Percentiles rank a stretch among this genome's conserved stretches.
These are phyloP conservation scores for Chaenocephalus aceratus DNA, from an alignment of 2,113 vertebrate genomes.

Conservation along the genomic window DNA sequence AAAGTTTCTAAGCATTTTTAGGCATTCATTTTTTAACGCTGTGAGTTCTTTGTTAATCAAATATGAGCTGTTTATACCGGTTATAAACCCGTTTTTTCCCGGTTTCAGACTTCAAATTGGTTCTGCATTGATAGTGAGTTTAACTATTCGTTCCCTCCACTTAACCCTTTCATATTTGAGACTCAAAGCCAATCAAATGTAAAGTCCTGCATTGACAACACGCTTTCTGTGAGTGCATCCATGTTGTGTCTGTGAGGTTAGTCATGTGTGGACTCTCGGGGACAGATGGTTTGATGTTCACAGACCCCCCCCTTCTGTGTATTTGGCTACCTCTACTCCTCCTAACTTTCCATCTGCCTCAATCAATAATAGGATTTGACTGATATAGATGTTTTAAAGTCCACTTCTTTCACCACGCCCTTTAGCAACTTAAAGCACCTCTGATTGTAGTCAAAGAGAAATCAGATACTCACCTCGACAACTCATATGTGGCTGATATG, in stretches of 20 bases:
- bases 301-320: conserved; percentile 61
- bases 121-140: no score
- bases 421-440: conserved; percentile 10
- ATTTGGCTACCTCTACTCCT: conserved; percentile 56
- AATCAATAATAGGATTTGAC: conserved; percentile 63
- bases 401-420: conserved; percentile 20
- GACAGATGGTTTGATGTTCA: conserved; percentile 71
- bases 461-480: neutral
- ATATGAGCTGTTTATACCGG: neutral
- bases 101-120: no score
- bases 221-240: neutral
- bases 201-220: no score
- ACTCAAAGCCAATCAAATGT: no score
- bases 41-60: neutral
- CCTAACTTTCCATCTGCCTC: conserved; percentile 40
- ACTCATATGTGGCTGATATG: neutral
- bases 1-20: neutral
- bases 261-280: conserved; percentile 30
- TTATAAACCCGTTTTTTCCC: no score
- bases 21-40: neutral
- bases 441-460: neutral
- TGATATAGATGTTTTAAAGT: conserved; percentile 55
- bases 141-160: no score
- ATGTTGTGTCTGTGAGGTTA: conserved; percentile 12
- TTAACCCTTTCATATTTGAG: no score